Base-by-base conservation (phyloP, 2,113 vertebrate genomes). In the Misgurnus mizolepis region DNA sequence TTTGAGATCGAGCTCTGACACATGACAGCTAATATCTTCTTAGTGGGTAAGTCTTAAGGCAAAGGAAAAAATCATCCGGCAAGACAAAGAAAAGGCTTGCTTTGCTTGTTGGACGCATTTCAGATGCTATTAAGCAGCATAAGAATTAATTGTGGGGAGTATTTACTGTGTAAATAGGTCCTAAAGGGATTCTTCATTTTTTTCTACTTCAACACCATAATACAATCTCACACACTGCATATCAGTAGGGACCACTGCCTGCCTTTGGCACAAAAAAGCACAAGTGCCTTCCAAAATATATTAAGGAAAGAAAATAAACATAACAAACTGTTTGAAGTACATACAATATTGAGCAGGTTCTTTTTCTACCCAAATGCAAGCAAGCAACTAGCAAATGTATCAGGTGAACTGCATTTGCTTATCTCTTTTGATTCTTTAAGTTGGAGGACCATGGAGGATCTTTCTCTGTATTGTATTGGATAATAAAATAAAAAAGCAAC, bases 181-280 rank as follows among this genome's bases (percentile, higher is more conserved):
- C 55, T 53, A 41, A 39, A 40, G 47, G 22, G 9, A 18, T 53
- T 50, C 17, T 53, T 40, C 40, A 18, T 41, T 77, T 66, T 66
- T 64, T 34, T 34, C 49, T 43, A 64, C 43, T 76, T 77, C 34
- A 53, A 80, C 58, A 41, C 56, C 71, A 71, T 70, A 66, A 45
- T 61, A 75, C 62, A 69, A 76, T 40, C 58, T 41, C 60, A 80
- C 68, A 40, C 66, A 39, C 45, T 62, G 39, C 55, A 15, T 79
- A 68, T 69, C 77, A 49, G n/a, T 62, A 18, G 68, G 40, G 60
- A 80, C 43, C 75, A 64, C 69, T 65, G 41, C 62, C 68, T 56
- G 77, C 75, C 41, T 70, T 67, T 78, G 62, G 81, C 75, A 49
- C 43, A 6, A 62, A 65, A 45, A 64, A 27, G 6, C 34, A 5